Evolutionary conservation across 1,140 invertebrate species (phyloP).

Genomic region (Frieseomelitta varia): DNA sequence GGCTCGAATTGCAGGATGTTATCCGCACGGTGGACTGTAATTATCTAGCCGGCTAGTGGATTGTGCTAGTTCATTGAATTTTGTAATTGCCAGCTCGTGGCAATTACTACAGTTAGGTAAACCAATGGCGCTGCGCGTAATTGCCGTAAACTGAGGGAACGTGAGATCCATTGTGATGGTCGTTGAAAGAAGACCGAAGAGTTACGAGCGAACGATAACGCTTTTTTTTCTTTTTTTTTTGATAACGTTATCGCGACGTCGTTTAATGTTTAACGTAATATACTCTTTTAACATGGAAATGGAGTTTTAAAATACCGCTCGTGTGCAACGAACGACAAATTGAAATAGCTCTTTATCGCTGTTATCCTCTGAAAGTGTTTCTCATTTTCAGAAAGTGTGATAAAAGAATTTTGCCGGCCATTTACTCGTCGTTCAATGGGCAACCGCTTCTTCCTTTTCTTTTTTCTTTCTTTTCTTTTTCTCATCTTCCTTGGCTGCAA

Average conservation of each 20-base stretch:
- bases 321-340: background rate
- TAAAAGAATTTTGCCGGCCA: background rate
- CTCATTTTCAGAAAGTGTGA: background rate
- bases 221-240: too few species aligned
- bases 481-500: background rate
- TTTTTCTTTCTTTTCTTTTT: background rate
- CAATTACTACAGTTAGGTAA: slow-evolving; percentile 17
- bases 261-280: background rate
- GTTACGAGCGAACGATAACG: background rate
- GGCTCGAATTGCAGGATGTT: background rate
- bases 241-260: background rate
- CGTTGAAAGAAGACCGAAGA: background rate
- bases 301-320: background rate
- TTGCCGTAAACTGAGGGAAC: slow-evolving; percentile 26
- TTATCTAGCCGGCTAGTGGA: background rate
- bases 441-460: background rate
- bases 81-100: background rate
- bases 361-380: background rate
- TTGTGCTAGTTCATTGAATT: slow-evolving; percentile 17
- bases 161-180: slow-evolving; percentile 34
- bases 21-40: background rate
- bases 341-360: background rate
- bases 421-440: background rate
- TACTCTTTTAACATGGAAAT: background rate
- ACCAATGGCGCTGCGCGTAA: slow-evolving; percentile 23